phyloP scores from a whole-genome alignment of 1,140 invertebrate genomes.

The Pseudomyrmex flavicornis region DNA sequence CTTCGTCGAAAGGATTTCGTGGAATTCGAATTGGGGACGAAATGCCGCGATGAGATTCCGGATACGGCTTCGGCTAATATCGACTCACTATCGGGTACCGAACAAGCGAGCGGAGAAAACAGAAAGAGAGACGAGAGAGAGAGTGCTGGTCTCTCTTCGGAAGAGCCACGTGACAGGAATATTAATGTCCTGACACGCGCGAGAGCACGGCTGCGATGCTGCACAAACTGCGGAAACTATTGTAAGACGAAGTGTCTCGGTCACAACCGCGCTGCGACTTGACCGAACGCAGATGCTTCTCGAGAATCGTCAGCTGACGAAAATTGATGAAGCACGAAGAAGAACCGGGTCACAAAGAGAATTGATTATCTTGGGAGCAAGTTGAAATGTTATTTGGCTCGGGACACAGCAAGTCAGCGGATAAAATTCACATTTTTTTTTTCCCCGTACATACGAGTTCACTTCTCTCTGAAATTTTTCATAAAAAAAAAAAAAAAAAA shows the following conservation, averaged over 20 bases:
- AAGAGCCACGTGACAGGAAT: constrained; percentile 61
- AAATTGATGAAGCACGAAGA: constrained; percentile 52
- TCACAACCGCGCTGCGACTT: constrained; percentile 34
- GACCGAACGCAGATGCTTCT: constrained; percentile 45
- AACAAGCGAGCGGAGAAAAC: not conserved
- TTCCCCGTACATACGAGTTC: not conserved
- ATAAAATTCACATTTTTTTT: constrained; percentile 14
- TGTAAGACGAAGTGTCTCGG: constrained; percentile 54
- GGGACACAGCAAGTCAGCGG: constrained; percentile 21
- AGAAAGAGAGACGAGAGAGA: not conserved
- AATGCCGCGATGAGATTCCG: constrained; percentile 63
- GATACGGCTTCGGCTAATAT: constrained; percentile 50
- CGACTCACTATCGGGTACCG: constrained; percentile 58
- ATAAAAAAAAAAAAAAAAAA: not conserved
- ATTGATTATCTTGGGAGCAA: constrained; percentile 39
- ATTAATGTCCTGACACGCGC: constrained; percentile 53
- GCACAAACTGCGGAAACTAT: constrained; percentile 62
- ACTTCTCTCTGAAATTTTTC: not conserved
- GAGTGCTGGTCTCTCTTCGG: constrained; percentile 3
- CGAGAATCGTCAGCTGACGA: constrained; percentile 52
- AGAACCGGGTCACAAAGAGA: constrained; percentile 39
- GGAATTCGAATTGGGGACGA: constrained; percentile 71
- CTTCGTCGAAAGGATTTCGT: constrained; percentile 67
- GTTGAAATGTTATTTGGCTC: constrained; percentile 13
- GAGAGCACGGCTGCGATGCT: constrained; percentile 36